Conservation (phyloP, 2,113 vertebrate species). For the Ciconia boyciana region DNA sequence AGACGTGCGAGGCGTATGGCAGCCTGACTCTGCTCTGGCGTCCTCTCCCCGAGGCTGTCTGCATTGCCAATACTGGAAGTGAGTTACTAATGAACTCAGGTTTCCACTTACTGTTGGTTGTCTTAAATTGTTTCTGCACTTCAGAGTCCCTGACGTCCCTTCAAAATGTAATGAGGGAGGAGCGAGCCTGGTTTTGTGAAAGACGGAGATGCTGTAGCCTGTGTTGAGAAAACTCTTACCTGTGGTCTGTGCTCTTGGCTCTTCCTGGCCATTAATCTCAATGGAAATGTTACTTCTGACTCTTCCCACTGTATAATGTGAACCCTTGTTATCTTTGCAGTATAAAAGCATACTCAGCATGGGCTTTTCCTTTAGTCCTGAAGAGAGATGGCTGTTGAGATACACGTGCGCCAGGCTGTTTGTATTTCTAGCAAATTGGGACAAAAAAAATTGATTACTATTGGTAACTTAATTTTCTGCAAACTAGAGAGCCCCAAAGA, state of each 20-base stretch:
- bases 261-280: neutral
- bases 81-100: conserved; percentile 13
- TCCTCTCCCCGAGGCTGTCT: neutral
- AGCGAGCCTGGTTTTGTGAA: conserved; percentile 3
- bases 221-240: neutral
- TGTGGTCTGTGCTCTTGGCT: neutral
- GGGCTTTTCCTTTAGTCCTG: conserved; percentile 17
- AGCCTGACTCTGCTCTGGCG: neutral
- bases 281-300: neutral
- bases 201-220: neutral
- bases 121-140: neutral
- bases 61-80: neutral
- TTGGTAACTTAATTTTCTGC: conserved; percentile 47
- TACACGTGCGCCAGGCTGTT: neutral
- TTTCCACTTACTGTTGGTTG: neutral
- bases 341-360: neutral
- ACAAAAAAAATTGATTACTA: conserved; percentile 30
- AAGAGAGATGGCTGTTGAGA: neutral
- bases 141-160: neutral
- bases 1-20: accelerated
- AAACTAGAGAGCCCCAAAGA: conserved; percentile 15
- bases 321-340: conserved; percentile 14
- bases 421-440: neutral
- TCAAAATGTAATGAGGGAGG: neutral
- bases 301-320: neutral